These are phyloP conservation scores for Agelastica alni DNA, from an alignment of 2,888 invertebrate species.

Conservation along the genomic window DNA sequence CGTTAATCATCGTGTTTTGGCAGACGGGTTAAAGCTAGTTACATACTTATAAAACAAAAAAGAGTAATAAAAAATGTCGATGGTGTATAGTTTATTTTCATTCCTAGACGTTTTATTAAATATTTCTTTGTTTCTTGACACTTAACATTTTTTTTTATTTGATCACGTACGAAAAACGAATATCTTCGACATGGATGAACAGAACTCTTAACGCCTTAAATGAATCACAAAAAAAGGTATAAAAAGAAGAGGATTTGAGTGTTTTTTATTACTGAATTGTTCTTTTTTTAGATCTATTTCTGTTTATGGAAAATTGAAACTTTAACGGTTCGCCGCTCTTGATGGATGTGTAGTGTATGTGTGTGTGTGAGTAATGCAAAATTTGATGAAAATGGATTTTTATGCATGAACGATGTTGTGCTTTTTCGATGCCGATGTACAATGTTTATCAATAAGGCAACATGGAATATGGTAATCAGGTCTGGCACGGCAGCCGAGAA, in stretches of 20 bases:
- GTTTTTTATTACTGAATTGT: not conserved
- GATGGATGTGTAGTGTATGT: conserved; percentile 1
- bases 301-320: not conserved
- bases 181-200: not conserved
- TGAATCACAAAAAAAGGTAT: not conserved
- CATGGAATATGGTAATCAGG: conserved; percentile 17
- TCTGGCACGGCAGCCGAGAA: not conserved
- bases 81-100: too few relatives aligned
- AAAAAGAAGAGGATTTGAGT: not conserved
- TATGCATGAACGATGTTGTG: not conserved
- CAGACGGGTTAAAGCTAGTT: too few relatives aligned
- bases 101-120: too few relatives aligned
- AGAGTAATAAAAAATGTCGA: too few relatives aligned
- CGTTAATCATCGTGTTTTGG: too few relatives aligned
- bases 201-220: not conserved
- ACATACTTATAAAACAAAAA: too few relatives aligned
- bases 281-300: not conserved
- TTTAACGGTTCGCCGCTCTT: not conserved
- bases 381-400: conserved; percentile 1
- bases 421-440: conserved; percentile 15
- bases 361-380: not conserved
- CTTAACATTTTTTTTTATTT: too few relatives aligned
- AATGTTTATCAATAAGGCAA: conserved; percentile 29
- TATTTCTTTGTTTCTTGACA: too few relatives aligned
- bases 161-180: too few relatives aligned